phyloP scores from a whole-genome alignment of 1,140 invertebrate species.

The Papilio helenus region DNA sequence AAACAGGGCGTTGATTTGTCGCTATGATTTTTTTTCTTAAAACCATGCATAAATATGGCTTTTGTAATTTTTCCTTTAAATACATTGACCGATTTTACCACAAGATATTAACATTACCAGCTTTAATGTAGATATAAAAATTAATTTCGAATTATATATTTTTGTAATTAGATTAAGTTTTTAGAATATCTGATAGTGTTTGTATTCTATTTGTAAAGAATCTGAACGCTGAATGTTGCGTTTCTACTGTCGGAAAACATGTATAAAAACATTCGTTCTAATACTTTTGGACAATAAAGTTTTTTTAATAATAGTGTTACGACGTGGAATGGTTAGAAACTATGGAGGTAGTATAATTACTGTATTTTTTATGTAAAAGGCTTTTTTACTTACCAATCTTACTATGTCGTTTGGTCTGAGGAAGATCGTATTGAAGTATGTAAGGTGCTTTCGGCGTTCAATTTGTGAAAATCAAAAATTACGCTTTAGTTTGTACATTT shows the following conservation, averaged over 20 bases:
- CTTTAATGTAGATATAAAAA: conserved; percentile 75
- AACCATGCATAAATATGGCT: not conserved
- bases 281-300: no score
- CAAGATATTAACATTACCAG: conserved; percentile 67
- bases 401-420: not conserved
- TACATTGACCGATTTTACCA: conserved; percentile 47
- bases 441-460: conserved; percentile 16
- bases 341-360: not conserved
- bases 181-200: conserved; percentile 16
- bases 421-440: not conserved
- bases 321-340: no score
- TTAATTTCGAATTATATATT: conserved; percentile 71
- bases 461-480: conserved; percentile 4
- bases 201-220: not conserved
- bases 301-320: no score
- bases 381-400: not conserved
- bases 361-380: not conserved
- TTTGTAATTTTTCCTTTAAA: not conserved
- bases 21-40: no score
- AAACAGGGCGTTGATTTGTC: no score
- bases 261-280: not conserved
- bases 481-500: conserved; percentile 47
- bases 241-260: not conserved
- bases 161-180: conserved; percentile 69
- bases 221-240: no score